These are phyloP conservation scores for Nomada goodeniana DNA, from an alignment of 2,888 invertebrate genomes.

Conservation along the genomic window DNA sequence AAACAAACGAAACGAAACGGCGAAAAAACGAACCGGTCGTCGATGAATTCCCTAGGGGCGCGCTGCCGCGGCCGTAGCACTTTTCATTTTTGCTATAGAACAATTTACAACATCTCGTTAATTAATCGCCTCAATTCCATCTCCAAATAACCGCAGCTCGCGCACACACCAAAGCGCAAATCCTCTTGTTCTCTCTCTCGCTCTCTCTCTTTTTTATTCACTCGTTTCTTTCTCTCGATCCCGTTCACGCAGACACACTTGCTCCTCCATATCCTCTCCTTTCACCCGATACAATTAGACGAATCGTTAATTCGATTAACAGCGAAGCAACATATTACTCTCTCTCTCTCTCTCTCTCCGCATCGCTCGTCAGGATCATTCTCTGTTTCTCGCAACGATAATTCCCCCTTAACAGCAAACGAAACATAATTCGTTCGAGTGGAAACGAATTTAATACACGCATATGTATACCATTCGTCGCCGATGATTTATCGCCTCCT, in stretches of 20 bases:
- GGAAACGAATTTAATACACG: constrained; percentile 54
- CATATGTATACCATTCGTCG: neutral
- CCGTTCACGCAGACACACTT: constrained; percentile 38
- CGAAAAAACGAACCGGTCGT: neutral
- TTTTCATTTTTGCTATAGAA: constrained; percentile 78
- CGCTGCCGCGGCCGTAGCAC: constrained; percentile 75
- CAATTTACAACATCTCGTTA: constrained; percentile 78
- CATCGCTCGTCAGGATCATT: neutral
- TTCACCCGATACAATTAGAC: constrained; percentile 68
- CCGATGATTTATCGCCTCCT: constrained; percentile 12
- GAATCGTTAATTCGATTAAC: constrained; percentile 61
- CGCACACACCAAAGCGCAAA: constrained; percentile 51
- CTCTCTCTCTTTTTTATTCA: neutral
- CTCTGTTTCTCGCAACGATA: constrained; percentile 28
- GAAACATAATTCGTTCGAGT: constrained; percentile 64
- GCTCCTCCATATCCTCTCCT: constrained; percentile 27
- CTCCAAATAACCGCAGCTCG: constrained; percentile 64
- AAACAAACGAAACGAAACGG: neutral
- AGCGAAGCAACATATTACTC: constrained; percentile 62
- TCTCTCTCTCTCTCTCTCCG: constrained; percentile 27
- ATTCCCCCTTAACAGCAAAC: constrained; percentile 58
- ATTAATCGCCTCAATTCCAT: constrained; percentile 78
- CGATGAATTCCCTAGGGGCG: constrained; percentile 60
- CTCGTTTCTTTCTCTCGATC: constrained; percentile 15
- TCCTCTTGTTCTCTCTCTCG: constrained; percentile 35